A percentile compares a stretch with the other conserved stretches of the same genome.
phyloP scores from a whole-genome alignment of 2,888 invertebrate species.

The Leptura quadrifasciata region DNA sequence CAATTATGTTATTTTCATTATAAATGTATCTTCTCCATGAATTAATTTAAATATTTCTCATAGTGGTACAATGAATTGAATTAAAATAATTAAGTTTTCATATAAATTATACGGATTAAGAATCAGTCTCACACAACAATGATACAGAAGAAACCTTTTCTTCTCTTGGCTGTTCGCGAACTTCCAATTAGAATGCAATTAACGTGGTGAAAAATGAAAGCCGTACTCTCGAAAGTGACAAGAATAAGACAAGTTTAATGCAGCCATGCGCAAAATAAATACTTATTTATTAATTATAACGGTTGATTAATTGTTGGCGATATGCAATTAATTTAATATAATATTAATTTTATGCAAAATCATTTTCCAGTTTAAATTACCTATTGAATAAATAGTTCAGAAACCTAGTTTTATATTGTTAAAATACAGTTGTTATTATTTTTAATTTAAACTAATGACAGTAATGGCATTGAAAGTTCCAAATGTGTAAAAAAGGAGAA shows the following conservation, averaged over 20 bases:
- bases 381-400: constrained; percentile 5
- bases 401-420: neutral
- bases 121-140: constrained; percentile 22
- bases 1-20: neutral
- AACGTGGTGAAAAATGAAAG: constrained; percentile 24
- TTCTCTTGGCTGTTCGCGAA: constrained; percentile 7
- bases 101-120: constrained; percentile 7
- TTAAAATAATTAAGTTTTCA: neutral
- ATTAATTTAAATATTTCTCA: neutral
- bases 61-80: neutral
- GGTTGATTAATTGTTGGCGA: neutral
- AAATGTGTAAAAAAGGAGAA: neutral
- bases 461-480: neutral
- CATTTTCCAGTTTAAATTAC: neutral
- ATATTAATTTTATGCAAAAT: constrained; percentile 17
- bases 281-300: constrained; percentile 10
- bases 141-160: constrained; percentile 8
- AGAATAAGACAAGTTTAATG: constrained; percentile 5
- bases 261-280: constrained; percentile 17
- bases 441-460: neutral
- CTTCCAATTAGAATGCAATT: constrained; percentile 8
- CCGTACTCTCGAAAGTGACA: constrained; percentile 29
- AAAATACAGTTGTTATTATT: neutral
- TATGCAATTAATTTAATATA: constrained; percentile 14
- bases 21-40: neutral